Conservation (phyloP, 1,140 invertebrate species). For the Drosophila grimshawi region DNA sequence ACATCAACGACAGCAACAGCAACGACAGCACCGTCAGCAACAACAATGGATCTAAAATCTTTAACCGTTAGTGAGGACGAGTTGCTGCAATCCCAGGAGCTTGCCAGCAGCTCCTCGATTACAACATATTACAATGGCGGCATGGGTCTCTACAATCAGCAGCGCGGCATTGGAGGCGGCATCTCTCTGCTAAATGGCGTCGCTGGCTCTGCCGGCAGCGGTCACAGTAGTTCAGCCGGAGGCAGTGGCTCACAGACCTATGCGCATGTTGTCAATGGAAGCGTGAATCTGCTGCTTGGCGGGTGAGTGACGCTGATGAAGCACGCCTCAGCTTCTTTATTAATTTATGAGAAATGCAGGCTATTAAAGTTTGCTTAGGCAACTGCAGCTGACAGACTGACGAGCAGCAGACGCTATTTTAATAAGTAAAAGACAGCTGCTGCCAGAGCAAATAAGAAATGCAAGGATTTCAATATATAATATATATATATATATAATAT, state of each 20-base stretch:
- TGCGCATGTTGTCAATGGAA: conserved; percentile 85
- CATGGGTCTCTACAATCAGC: conserved; percentile 79
- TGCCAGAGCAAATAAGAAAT: background rate
- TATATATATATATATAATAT: background rate
- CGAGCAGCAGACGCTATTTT: too few relatives aligned
- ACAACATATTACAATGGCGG: conserved; percentile 76
- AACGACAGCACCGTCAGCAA: conserved; percentile 1
- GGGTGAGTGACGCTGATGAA: conserved; percentile 84
- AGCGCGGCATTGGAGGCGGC: conserved; percentile 50
- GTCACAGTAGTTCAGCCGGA: conserved; percentile 30
- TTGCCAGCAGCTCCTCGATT: conserved; percentile 46
- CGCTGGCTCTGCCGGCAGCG: conserved; percentile 44
- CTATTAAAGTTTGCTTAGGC: conserved; percentile 24
- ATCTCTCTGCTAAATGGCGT: conserved; percentile 47
- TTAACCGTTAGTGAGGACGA: conserved; percentile 47
- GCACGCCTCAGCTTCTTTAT: conserved; percentile 17
- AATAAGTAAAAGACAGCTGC: background rate
- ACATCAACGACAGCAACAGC: conserved; percentile 23
- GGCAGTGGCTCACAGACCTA: conserved; percentile 68
- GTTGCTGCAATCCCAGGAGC: conserved; percentile 52
- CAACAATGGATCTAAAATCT: conserved; percentile 15
- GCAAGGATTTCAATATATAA: background rate
- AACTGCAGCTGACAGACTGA: background rate
- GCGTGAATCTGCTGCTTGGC: conserved; percentile 87
- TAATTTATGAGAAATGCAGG: conserved; percentile 11